Conservation (phyloP, 1,140 invertebrate genomes). For the Drosophila littoralis region DNA sequence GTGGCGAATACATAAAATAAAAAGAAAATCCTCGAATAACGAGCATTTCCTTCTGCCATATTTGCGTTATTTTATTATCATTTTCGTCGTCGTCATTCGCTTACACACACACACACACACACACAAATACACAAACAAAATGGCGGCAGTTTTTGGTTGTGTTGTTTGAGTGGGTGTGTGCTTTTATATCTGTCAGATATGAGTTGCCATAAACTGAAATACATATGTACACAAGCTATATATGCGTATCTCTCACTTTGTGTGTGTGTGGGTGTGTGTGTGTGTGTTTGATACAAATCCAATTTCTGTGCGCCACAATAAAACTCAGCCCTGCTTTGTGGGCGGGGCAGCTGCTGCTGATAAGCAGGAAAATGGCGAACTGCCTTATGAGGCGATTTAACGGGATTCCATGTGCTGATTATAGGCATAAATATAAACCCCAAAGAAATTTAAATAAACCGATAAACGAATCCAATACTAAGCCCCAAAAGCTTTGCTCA, state of each 20-base stretch:
- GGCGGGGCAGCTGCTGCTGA: constrained; percentile 58
- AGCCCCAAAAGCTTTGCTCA: constrained; percentile 48
- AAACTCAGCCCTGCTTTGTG: constrained; percentile 55
- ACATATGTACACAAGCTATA: constrained; percentile 32
- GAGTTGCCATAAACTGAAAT: constrained; percentile 77
- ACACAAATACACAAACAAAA: constrained; percentile 47
- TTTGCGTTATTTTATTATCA: constrained; percentile 84
- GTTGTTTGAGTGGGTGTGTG: constrained; percentile 28
- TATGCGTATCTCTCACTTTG: not conserved
- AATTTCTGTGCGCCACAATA: constrained; percentile 77
- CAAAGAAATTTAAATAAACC: constrained; percentile 73
- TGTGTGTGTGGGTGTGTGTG: constrained; percentile 35
- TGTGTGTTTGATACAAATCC: constrained; percentile 71
- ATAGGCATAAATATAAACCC: constrained; percentile 70
- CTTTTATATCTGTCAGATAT: constrained; percentile 78
- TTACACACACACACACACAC: constrained; percentile 21
- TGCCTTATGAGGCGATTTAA: constrained; percentile 80
- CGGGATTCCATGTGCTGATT: constrained; percentile 77
- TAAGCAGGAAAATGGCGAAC: constrained; percentile 74
- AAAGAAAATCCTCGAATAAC: constrained; percentile 76
- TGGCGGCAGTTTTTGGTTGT: constrained; percentile 39
- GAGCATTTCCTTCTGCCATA: constrained; percentile 80
- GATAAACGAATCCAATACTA: constrained; percentile 70
- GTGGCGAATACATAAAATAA: constrained; percentile 80
- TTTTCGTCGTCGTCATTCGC: constrained; percentile 53